Conservation (phyloP, 2,797 vertebrate species). For the Platyrinchus mystaceus region DNA sequence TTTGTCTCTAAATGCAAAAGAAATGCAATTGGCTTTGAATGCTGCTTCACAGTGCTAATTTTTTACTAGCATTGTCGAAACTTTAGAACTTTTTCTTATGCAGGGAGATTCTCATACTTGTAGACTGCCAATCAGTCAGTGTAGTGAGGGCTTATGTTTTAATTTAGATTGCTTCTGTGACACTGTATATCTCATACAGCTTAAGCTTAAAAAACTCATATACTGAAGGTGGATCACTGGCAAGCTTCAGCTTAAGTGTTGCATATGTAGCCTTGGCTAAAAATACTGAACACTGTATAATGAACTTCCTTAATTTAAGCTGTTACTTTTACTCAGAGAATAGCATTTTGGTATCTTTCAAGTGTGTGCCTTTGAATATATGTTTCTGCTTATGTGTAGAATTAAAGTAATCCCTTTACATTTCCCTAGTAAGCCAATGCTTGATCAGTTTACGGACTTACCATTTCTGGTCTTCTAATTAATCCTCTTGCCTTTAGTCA, state of each 20-base stretch:
- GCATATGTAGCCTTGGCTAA: background rate
- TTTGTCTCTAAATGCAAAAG: background rate
- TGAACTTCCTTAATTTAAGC: background rate
- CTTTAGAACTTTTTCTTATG: background rate
- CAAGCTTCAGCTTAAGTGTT: background rate
- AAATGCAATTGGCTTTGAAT: background rate
- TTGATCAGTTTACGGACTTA: background rate
- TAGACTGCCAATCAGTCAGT: background rate
- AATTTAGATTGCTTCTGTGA: slow-evolving; percentile 19
- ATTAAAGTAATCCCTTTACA: background rate
- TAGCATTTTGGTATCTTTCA: background rate
- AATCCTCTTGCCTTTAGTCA: background rate
- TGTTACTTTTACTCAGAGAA: background rate
- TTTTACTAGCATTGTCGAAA: background rate
- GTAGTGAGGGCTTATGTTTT: background rate
- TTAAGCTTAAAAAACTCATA: background rate
- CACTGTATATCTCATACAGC: background rate
- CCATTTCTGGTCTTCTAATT: background rate
- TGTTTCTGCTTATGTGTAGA: background rate
- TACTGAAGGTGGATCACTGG: background rate
- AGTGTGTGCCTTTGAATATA: background rate
- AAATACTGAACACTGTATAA: background rate
- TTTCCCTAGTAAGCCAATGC: background rate
- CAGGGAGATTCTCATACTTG: background rate
- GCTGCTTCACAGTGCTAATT: background rate